Conservation (phyloP, 2,113 vertebrate species). For the Rhinoderma darwinii region DNA sequence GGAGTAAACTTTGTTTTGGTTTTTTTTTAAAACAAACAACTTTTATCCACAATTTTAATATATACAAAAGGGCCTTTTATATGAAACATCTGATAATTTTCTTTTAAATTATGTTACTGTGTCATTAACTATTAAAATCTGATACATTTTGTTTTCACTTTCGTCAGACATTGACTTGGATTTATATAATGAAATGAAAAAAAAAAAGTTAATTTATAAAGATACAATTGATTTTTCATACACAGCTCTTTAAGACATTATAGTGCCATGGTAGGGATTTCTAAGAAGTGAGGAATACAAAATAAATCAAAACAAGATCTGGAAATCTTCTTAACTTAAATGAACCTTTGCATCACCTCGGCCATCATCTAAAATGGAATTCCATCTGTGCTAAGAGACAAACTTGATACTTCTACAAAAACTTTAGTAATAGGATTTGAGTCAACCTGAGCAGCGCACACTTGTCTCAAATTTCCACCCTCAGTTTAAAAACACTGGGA, state of each 20-base stretch:
- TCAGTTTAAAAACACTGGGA: background rate
- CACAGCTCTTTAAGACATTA: background rate
- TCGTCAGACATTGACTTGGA: too few species aligned
- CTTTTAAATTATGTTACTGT: background rate
- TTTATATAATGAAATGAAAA: background rate
- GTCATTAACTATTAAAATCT: background rate
- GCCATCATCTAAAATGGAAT: background rate
- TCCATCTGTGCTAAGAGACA: slow-evolving; percentile 33
- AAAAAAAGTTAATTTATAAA: background rate
- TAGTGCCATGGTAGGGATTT: background rate
- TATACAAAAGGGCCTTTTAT: background rate
- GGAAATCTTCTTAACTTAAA: slow-evolving; percentile 28
- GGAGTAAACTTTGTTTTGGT: too few species aligned
- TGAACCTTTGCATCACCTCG: slow-evolving; percentile 10
- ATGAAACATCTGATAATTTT: background rate
- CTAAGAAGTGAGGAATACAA: slow-evolving; percentile 7
- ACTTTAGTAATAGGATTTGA: slow-evolving; percentile 1
- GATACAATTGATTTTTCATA: background rate
- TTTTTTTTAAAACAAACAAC: background rate
- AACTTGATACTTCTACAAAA: background rate
- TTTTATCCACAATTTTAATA: too few species aligned
- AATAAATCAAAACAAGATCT: slow-evolving; percentile 29
- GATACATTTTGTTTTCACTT: background rate
- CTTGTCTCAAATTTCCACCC: slow-evolving; percentile 23
- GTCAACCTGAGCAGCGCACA: background rate